These are phyloP conservation scores for Momotus momota DNA, from an alignment of 2,797 vertebrate species.

Conservation along the genomic window DNA sequence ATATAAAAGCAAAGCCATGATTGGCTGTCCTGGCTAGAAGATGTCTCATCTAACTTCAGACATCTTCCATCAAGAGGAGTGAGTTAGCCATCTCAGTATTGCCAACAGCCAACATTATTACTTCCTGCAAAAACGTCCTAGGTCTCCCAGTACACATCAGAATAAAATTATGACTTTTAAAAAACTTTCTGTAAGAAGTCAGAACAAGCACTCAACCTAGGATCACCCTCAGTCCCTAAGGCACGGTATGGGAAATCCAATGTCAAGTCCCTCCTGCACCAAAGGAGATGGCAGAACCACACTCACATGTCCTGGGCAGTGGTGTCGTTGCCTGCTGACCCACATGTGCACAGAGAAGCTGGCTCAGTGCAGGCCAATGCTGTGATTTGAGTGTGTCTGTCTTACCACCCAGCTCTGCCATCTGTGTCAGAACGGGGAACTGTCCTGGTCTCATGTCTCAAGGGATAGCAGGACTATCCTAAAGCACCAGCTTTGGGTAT, in stretches of 20 bases:
- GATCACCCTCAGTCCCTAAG: background rate
- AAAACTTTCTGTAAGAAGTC: background rate
- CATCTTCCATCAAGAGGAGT: background rate
- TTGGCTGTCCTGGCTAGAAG: background rate
- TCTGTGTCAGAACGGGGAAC: rapidly evolving
- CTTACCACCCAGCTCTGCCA: background rate
- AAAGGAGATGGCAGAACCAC: background rate
- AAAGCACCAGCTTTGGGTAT: background rate
- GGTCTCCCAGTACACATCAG: background rate
- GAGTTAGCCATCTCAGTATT: background rate
- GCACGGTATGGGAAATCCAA: background rate
- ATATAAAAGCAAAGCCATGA: background rate
- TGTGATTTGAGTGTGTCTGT: rapidly evolving
- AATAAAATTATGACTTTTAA: background rate
- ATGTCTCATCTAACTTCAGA: background rate
- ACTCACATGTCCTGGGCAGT: background rate
- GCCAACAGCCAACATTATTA: rapidly evolving
- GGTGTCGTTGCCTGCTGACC: background rate
- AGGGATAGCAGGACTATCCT: background rate
- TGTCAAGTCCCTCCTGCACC: background rate
- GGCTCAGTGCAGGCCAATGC: background rate
- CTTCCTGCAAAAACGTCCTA: background rate
- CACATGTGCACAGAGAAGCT: background rate
- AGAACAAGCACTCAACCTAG: background rate
- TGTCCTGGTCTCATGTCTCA: background rate